These are phyloP conservation scores for Myocastor coypus DNA, from an alignment of 2,113 vertebrate species.

Conservation along the genomic window DNA sequence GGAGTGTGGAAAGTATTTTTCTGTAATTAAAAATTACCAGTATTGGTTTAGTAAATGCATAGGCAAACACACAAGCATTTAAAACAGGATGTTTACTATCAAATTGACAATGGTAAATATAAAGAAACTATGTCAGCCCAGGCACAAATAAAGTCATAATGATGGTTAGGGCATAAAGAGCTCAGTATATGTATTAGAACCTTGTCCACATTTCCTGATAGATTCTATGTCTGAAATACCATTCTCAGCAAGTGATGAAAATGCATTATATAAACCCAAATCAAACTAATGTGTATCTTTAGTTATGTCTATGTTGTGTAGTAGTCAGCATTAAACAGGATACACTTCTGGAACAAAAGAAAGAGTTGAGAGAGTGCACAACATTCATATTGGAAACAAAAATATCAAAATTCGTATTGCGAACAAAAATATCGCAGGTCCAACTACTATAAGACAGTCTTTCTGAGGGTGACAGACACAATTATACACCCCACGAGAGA, in stretches of 20 bases:
- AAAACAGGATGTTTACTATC: conserved; percentile 1
- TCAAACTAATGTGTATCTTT: too few species aligned
- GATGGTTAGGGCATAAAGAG: too few species aligned
- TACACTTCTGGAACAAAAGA: too few species aligned
- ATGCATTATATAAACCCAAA: too few species aligned
- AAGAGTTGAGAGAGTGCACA: neutral
- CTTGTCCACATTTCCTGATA: too few species aligned
- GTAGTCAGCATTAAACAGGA: too few species aligned
- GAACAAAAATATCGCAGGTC: conserved; percentile 16
- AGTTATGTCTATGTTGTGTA: too few species aligned
- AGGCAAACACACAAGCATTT: neutral
- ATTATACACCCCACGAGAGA: neutral
- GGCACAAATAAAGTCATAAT: neutral
- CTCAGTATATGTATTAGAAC: too few species aligned
- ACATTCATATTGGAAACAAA: conserved; percentile 45
- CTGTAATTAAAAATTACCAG: neutral
- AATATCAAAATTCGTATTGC: neutral
- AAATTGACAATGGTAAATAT: conserved; percentile 7
- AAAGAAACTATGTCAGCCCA: neutral
- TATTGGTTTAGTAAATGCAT: neutral
- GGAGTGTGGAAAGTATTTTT: neutral
- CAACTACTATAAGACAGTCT: neutral
- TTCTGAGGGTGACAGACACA: neutral
- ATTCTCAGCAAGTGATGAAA: too few species aligned
- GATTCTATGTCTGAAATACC: too few species aligned